Percentiles rank a stretch among this genome's conserved stretches.
Conservation (phyloP, 2,888 invertebrate species). For the Cyrtodaria siliqua region DNA sequence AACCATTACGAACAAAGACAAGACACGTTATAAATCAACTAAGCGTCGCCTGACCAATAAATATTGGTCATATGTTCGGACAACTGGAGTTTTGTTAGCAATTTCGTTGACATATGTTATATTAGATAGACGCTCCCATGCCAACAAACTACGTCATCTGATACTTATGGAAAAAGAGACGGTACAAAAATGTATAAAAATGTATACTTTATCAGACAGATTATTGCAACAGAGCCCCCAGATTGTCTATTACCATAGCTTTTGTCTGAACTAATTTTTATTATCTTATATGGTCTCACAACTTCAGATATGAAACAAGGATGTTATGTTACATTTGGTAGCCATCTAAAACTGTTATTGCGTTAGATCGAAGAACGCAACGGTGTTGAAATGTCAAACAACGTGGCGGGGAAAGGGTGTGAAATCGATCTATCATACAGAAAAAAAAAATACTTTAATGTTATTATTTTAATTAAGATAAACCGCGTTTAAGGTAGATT, state of each 20-base stretch:
- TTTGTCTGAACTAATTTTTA: conserved; percentile 73
- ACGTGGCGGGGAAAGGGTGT: conserved; percentile 3
- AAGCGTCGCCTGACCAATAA: conserved; percentile 66
- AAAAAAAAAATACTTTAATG: conserved; percentile 42
- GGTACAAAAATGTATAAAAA: too few relatives aligned
- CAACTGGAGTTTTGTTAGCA: conserved; percentile 74
- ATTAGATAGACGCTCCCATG: conserved; percentile 70
- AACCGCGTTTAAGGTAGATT: too few relatives aligned
- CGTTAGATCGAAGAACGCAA: conserved; percentile 24
- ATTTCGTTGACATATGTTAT: conserved; percentile 75
- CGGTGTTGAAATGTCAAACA: background rate
- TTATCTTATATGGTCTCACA: conserved; percentile 75
- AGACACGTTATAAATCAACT: conserved; percentile 24
- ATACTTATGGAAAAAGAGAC: conserved; percentile 42
- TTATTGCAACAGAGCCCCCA: conserved; percentile 69
- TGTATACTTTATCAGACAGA: conserved; percentile 45
- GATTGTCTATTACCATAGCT: conserved; percentile 70
- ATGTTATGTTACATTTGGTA: conserved; percentile 37
- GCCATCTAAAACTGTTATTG: background rate
- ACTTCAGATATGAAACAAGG: conserved; percentile 67
- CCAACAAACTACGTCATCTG: conserved; percentile 71
- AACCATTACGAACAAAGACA: conserved; percentile 21
- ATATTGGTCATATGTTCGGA: conserved; percentile 69
- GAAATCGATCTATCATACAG: conserved; percentile 40
- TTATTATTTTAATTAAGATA: too few relatives aligned